These are phyloP conservation scores for Melanotaenia nigrans DNA, from an alignment of 2,797 vertebrate genomes.

Conservation along the genomic window DNA sequence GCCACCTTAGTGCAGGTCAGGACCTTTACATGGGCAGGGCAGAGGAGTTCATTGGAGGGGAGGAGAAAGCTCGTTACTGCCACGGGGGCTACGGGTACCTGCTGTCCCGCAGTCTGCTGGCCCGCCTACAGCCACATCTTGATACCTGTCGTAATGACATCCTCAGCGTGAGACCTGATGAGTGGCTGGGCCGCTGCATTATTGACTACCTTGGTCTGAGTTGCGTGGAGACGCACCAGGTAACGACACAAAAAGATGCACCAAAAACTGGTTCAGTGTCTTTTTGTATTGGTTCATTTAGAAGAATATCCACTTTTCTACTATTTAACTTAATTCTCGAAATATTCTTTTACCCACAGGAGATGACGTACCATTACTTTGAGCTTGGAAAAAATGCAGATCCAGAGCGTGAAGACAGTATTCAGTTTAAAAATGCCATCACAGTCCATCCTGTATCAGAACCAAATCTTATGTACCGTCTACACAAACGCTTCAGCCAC, in stretches of 20 bases:
- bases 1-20: conserved; percentile 91
- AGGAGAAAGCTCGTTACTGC: conserved; percentile 93
- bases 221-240: conserved; percentile 92
- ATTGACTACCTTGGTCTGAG: conserved; percentile 93
- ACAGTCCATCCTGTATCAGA: conserved; percentile 92
- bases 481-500: conserved; percentile 94
- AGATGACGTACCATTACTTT: conserved; percentile 90
- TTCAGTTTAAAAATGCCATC: conserved; percentile 87
- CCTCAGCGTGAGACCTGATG: conserved; percentile 93
- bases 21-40: conserved; percentile 94
- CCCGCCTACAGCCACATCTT: conserved; percentile 89
- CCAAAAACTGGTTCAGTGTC: not conserved
- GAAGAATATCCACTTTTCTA: not conserved
- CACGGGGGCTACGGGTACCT: conserved; percentile 96
- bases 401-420: conserved; percentile 89
- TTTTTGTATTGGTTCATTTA: not conserved
- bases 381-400: conserved; percentile 94
- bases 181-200: conserved; percentile 98
- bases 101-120: conserved; percentile 92
- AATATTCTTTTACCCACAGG: conserved; percentile 75
- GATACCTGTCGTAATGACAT: conserved; percentile 96
- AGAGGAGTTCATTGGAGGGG: conserved; percentile 95
- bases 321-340: conserved; percentile 1
- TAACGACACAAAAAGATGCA: conserved; percentile 57
- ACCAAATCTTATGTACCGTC: conserved; percentile 91